Evolutionary conservation across 53 echinoderm and acorn worm genomes (phyloP).

Genomic region (Hippasteria phrygiana): DNA sequence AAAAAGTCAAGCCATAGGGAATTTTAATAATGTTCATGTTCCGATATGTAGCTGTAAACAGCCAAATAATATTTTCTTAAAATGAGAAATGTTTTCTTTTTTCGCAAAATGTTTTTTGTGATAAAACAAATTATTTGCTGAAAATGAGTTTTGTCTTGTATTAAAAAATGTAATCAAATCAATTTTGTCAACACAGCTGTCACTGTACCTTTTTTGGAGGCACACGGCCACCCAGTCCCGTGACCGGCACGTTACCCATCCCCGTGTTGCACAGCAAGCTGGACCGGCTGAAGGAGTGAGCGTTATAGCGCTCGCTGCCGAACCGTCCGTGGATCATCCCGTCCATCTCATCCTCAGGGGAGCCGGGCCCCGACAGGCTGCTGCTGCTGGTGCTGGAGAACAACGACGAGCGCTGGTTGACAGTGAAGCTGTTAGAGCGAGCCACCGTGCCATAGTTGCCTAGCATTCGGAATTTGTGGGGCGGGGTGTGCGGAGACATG

Average conservation of each 20-base stretch:
- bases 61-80: no score
- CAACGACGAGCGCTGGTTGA: conserved; percentile 76
- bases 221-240: conserved; percentile 83
- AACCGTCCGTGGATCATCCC: conserved; percentile 81
- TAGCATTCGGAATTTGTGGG: conserved; percentile 45
- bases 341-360: conserved; percentile 86
- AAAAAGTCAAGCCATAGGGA: no score
- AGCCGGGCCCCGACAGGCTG: conserved; percentile 78
- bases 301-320: conserved; percentile 74
- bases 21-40: no score
- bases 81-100: no score
- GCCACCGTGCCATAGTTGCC: conserved; percentile 90
- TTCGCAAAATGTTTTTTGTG: no score
- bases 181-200: neutral
- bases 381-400: conserved; percentile 78
- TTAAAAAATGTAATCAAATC: no score
- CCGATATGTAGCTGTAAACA: no score
- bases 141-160: no score
- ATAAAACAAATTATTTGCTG: no score
- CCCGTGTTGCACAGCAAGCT: conserved; percentile 77
- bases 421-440: conserved; percentile 87
- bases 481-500: neutral
- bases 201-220: conserved; percentile 87
- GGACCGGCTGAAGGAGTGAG: conserved; percentile 65
- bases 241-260: conserved; percentile 97